A percentile compares a stretch with the other conserved stretches of the same genome.
These are phyloP conservation scores for Trachelus iudaicus DNA, from an alignment of 2,888 invertebrate genomes.

Conservation along the genomic window DNA sequence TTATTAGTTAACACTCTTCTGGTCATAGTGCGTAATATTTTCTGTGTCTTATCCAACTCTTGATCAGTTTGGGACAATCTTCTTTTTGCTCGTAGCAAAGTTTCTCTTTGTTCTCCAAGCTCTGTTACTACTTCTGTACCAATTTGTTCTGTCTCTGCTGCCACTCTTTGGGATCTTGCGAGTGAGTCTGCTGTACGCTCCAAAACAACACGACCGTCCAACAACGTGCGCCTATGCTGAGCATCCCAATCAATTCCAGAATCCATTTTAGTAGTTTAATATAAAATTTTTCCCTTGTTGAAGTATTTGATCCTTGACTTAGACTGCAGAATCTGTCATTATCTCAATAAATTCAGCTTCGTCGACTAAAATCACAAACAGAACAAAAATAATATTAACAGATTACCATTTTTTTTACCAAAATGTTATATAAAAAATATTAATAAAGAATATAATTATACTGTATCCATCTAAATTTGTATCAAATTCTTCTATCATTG, in stretches of 20 bases:
- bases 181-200: slow-evolving; percentile 74
- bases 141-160: slow-evolving; percentile 83
- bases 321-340: slow-evolving; percentile 25
- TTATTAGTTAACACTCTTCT: slow-evolving; percentile 81
- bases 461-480: slow-evolving; percentile 40
- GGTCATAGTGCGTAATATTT: slow-evolving; percentile 75
- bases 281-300: background rate
- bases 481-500: slow-evolving; percentile 53
- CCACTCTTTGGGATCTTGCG: slow-evolving; percentile 77
- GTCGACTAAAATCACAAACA: slow-evolving; percentile 30
- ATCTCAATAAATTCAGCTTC: slow-evolving; percentile 38
- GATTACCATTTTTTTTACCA: background rate
- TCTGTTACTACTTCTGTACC: slow-evolving; percentile 83
- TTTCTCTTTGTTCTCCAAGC: slow-evolving; percentile 80
- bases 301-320: slow-evolving; percentile 1
- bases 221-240: slow-evolving; percentile 70
- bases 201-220: slow-evolving; percentile 70
- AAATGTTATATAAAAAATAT: background rate
- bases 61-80: slow-evolving; percentile 79
- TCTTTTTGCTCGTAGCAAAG: slow-evolving; percentile 74
- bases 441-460: slow-evolving; percentile 23
- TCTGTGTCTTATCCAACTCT: slow-evolving; percentile 74
- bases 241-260: slow-evolving; percentile 66
- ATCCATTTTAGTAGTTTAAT: slow-evolving; percentile 45
- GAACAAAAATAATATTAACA: background rate